Conservation (phyloP, 2,888 invertebrate species). For the Allygus modestus region DNA sequence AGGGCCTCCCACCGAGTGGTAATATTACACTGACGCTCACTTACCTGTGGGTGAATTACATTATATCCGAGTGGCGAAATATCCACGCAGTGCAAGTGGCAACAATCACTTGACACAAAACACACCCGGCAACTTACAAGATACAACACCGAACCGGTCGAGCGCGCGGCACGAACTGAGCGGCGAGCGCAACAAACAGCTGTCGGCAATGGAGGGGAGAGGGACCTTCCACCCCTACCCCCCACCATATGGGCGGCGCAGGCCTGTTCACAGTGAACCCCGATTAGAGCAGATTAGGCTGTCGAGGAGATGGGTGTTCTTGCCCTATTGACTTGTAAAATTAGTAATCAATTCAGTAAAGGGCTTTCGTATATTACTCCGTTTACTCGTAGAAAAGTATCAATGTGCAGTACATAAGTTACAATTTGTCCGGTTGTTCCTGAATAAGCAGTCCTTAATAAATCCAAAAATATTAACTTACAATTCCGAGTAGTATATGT, state of each 20-base stretch:
- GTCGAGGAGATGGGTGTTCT: no score
- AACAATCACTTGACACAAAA: conserved; percentile 17
- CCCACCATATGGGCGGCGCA: not conserved
- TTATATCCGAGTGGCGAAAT: conserved; percentile 12
- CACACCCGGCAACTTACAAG: not conserved
- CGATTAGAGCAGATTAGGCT: not conserved
- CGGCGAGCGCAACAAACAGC: not conserved
- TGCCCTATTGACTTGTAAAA: no score
- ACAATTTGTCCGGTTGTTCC: no score
- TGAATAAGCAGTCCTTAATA: no score
- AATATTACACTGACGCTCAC: not conserved
- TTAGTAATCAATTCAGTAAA: no score
- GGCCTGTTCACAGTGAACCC: conserved; percentile 31
- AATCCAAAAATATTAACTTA: no score
- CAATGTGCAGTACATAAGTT: no score
- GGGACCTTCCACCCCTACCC: not conserved
- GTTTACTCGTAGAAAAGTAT: no score
- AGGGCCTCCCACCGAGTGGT: not conserved
- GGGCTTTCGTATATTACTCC: no score
- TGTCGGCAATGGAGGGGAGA: not conserved
- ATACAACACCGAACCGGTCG: conserved; percentile 1
- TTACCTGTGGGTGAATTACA: conserved; percentile 9
- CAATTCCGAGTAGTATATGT: no score
- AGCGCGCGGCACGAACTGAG: conserved; percentile 17
- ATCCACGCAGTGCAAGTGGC: not conserved